Evolutionary conservation across 2,888 invertebrate genomes (phyloP).

Genomic region (Cerceris rybyensis): DNA sequence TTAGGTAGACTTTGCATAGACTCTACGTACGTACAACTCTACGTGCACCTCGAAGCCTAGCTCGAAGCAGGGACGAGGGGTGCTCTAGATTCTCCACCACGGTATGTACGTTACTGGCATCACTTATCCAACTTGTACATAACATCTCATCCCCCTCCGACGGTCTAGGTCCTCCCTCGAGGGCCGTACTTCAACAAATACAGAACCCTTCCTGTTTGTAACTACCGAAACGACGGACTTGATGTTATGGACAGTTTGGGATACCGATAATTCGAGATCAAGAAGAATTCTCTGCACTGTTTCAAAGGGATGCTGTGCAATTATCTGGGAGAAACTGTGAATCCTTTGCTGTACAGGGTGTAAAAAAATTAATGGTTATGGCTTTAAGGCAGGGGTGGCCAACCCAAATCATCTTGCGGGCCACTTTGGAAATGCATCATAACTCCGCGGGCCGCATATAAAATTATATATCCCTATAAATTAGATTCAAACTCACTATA

Average conservation of each 20-base stretch:
- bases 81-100: slow-evolving; percentile 11
- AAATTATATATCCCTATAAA: too few species aligned
- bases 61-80: slow-evolving; percentile 10
- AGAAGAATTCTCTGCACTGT: too few species aligned
- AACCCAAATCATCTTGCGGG: too few species aligned
- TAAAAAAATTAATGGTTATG: too few species aligned
- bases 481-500: too few species aligned
- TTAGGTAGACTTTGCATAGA: slow-evolving; percentile 64
- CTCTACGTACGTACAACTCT: slow-evolving; percentile 18
- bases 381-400: too few species aligned
- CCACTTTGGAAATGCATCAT: too few species aligned
- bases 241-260: background rate
- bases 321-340: too few species aligned
- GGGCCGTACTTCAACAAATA: slow-evolving; percentile 57
- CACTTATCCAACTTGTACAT: slow-evolving; percentile 47
- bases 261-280: background rate
- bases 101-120: slow-evolving; percentile 20
- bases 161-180: slow-evolving; percentile 39
- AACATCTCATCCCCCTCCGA: slow-evolving; percentile 19
- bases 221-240: slow-evolving; percentile 15
- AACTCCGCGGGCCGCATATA: too few species aligned
- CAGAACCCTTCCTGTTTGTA: slow-evolving; percentile 40
- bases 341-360: too few species aligned
- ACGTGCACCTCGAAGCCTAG: slow-evolving; percentile 11
- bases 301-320: too few species aligned